Evolutionary conservation across 2,888 invertebrate genomes (phyloP).

Genomic region (Dynastes grantii): DNA sequence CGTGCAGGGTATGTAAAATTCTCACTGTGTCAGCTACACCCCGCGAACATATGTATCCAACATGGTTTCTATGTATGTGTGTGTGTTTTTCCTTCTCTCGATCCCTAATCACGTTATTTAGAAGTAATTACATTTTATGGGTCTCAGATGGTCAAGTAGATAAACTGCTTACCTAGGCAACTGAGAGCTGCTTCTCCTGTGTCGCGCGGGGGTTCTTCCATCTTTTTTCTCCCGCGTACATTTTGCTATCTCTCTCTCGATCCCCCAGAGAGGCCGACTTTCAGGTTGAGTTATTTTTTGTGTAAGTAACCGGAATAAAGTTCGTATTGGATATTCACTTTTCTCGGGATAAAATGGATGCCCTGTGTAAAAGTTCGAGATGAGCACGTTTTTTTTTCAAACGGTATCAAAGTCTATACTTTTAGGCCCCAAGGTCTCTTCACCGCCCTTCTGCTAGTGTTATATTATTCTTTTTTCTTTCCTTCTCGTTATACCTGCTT

Average conservation of each 20-base stretch:
- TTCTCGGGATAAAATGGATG: slow-evolving; percentile 43
- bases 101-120: slow-evolving; percentile 52
- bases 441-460: not conserved
- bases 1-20: not conserved
- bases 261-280: slow-evolving; percentile 48
- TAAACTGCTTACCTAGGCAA: slow-evolving; percentile 53
- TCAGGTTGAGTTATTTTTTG: slow-evolving; percentile 51
- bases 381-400: slow-evolving; percentile 45
- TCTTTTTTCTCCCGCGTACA: slow-evolving; percentile 10
- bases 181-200: slow-evolving; percentile 36
- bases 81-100: slow-evolving; percentile 34
- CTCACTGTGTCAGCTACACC: not conserved
- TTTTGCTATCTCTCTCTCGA: slow-evolving; percentile 20
- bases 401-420: slow-evolving; percentile 45
- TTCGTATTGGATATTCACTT: slow-evolving; percentile 47
- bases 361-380: slow-evolving; percentile 36
- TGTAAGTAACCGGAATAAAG: slow-evolving; percentile 49
- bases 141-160: slow-evolving; percentile 53
- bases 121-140: slow-evolving; percentile 54
- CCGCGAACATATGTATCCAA: not conserved
- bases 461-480: slow-evolving; percentile 27
- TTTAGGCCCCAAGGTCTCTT: slow-evolving; percentile 31
- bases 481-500: slow-evolving; percentile 40
- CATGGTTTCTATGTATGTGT: not conserved
- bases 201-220: slow-evolving; percentile 27